These are phyloP conservation scores for Bos indicus DNA, from an alignment of 2,113 vertebrate genomes.

Conservation along the genomic window DNA sequence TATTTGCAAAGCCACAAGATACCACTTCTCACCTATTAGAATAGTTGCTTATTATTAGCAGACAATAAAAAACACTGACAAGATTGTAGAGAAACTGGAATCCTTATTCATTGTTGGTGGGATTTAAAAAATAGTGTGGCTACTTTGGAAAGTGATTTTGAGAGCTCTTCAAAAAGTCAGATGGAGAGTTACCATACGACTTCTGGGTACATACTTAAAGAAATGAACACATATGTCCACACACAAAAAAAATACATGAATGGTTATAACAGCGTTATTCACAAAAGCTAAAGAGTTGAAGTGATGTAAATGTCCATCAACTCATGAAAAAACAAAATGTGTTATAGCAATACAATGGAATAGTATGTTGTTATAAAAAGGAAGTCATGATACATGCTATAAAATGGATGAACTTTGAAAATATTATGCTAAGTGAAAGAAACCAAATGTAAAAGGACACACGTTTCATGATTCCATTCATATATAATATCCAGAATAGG, in stretches of 20 bases:
- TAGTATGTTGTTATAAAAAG: not conserved
- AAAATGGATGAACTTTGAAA: not conserved
- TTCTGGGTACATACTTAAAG: not conserved
- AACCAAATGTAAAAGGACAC: not conserved
- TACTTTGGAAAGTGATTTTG: conserved; percentile 2
- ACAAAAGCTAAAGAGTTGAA: not conserved
- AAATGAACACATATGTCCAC: not conserved
- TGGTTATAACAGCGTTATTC: not conserved
- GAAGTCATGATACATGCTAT: not conserved
- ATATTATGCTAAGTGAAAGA: conserved; percentile 7
- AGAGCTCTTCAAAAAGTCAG: not conserved
- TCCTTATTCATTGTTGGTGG: not conserved
- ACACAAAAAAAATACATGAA: not conserved
- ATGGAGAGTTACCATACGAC: not conserved
- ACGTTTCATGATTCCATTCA: not conserved
- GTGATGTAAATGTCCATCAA: not conserved
- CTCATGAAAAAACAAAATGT: not conserved
- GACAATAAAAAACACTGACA: not conserved
- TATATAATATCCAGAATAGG: not conserved
- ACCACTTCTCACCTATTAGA: not conserved
- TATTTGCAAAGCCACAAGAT: conserved; percentile 14
- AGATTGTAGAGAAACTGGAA: not conserved
- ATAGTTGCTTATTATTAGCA: not conserved
- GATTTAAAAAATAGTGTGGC: not conserved
- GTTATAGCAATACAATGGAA: not conserved